phyloP scores from a whole-genome alignment of 1,140 invertebrate species.

The Notospermus geniculatus region DNA sequence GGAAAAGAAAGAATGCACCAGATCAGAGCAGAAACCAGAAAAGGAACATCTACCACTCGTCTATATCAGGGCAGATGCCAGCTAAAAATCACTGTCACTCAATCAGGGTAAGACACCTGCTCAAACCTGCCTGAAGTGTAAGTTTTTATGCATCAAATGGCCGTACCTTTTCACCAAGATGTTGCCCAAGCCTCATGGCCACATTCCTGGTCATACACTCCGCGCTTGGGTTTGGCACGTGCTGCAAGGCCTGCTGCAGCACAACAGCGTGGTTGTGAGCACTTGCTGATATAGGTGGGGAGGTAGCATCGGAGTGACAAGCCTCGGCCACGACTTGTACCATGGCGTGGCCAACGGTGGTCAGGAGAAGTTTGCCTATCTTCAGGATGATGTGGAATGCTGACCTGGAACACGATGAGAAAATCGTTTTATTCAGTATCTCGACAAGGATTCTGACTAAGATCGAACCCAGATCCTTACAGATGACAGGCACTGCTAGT shows the following conservation, averaged over 20 bases:
- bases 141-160: too few species aligned
- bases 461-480: too few species aligned
- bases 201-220: constrained; percentile 72
- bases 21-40: too few species aligned
- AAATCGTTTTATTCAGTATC: too few species aligned
- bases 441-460: too few species aligned
- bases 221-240: constrained; percentile 68
- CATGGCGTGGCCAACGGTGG: constrained; percentile 70
- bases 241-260: constrained; percentile 71
- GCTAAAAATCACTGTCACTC: too few species aligned
- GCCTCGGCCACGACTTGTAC: constrained; percentile 53
- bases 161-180: constrained; percentile 65
- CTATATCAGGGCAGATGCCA: too few species aligned
- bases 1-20: constrained; percentile 10
- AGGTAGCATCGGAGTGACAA: constrained; percentile 40
- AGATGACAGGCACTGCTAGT: too few species aligned
- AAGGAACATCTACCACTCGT: too few species aligned
- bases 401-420: constrained; percentile 57
- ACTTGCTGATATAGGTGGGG: constrained; percentile 51
- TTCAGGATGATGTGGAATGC: constrained; percentile 86
- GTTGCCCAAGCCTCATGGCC: constrained; percentile 72
- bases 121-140: too few species aligned
- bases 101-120: too few species aligned
- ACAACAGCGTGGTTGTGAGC: constrained; percentile 62
- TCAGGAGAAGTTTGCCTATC: constrained; percentile 81